Evolutionary conservation across 2,113 vertebrate species (phyloP).

Genomic region (Tor tambroides): DNA sequence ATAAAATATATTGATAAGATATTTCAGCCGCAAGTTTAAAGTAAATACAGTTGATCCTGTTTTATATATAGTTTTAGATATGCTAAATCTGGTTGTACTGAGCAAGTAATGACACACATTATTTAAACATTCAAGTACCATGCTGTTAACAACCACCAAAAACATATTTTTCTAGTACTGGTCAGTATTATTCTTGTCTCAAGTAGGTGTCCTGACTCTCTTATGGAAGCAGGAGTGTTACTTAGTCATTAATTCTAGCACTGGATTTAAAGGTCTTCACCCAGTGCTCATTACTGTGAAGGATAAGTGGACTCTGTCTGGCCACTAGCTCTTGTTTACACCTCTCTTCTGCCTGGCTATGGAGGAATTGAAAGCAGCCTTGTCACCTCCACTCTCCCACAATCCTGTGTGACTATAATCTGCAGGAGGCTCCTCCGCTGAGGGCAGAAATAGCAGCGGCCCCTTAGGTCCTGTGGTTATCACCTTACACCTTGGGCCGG

Average conservation of each 20-base stretch:
- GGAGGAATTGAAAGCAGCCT: conserved; percentile 17
- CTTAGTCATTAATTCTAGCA: neutral
- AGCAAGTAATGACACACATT: neutral
- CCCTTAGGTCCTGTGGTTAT: conserved; percentile 57
- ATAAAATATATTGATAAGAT: too few relatives aligned
- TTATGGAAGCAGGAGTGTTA: neutral
- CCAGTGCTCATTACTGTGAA: neutral
- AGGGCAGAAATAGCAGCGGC: conserved; percentile 69
- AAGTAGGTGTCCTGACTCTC: neutral
- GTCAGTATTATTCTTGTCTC: neutral
- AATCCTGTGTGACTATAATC: conserved; percentile 67
- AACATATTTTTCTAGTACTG: neutral
- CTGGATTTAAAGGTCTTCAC: conserved; percentile 25
- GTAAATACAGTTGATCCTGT: neutral
- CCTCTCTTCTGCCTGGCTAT: conserved; percentile 29
- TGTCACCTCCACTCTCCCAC: conserved; percentile 61
- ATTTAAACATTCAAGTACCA: neutral
- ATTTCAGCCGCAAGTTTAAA: neutral
- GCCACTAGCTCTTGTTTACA: conserved; percentile 27
- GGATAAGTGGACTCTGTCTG: conserved; percentile 39
- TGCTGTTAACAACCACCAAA: neutral
- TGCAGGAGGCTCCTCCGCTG: conserved; percentile 57
- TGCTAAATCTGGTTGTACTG: neutral
- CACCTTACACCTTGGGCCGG: conserved; percentile 56
- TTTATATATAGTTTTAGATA: neutral